Evolutionary conservation across 2,888 invertebrate genomes (phyloP).

Genomic region (Galerucella calmariensis): DNA sequence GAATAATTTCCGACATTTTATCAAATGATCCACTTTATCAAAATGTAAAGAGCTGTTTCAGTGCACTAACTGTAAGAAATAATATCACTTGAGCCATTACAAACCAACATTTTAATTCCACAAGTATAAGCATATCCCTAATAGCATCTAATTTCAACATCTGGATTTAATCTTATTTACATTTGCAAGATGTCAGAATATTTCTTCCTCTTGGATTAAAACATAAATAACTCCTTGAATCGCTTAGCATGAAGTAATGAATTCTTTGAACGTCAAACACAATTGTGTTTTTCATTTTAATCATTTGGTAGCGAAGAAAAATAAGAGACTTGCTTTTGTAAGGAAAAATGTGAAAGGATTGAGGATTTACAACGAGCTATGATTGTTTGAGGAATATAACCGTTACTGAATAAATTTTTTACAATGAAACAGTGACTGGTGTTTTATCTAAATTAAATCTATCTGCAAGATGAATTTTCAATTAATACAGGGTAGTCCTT

Average conservation of each 20-base stretch:
- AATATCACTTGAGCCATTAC: neutral
- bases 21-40: too few relatives aligned
- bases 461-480: too few relatives aligned
- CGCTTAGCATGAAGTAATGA: slow-evolving; percentile 4
- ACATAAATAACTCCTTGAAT: slow-evolving; percentile 2
- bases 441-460: too few relatives aligned
- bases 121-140: slow-evolving; percentile 9
- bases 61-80: too few relatives aligned
- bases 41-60: too few relatives aligned
- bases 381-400: neutral
- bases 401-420: too few relatives aligned
- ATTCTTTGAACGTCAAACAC: neutral
- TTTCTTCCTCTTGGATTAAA: slow-evolving; percentile 9
- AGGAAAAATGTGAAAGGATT: neutral
- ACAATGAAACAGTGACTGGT: too few relatives aligned
- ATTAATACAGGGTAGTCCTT: too few relatives aligned
- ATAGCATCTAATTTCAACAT: slow-evolving; percentile 7
- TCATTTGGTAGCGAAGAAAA: neutral
- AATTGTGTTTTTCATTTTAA: neutral
- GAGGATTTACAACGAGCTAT: neutral
- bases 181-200: neutral
- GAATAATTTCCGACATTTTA: too few relatives aligned
- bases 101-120: slow-evolving; percentile 5
- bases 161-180: slow-evolving; percentile 21
- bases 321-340: neutral